Conservation (phyloP, 2,888 invertebrate genomes). For the Lamellibrachia satsuma region DNA sequence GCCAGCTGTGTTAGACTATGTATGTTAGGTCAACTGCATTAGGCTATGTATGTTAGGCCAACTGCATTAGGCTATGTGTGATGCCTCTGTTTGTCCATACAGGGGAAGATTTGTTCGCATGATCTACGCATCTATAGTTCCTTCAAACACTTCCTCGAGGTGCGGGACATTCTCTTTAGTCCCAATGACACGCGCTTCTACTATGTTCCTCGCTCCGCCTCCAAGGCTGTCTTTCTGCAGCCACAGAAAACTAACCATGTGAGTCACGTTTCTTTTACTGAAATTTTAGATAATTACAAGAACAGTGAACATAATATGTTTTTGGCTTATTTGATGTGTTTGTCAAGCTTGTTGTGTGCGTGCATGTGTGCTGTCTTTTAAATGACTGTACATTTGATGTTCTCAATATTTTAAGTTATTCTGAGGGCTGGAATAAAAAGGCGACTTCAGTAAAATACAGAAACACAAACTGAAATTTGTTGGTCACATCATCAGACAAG, state of each 20-base stretch:
- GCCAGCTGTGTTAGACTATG: not conserved
- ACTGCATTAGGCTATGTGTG: not conserved
- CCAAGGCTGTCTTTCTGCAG: conserved; percentile 17
- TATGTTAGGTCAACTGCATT: not conserved
- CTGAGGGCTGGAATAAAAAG: too few species aligned
- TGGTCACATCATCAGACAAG: too few species aligned
- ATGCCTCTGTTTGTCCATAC: conserved; percentile 29
- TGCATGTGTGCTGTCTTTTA: not conserved
- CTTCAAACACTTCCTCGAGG: conserved; percentile 82
- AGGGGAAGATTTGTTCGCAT: conserved; percentile 82
- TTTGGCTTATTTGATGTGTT: not conserved
- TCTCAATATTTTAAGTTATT: too few species aligned
- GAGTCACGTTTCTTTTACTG: not conserved
- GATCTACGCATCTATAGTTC: conserved; percentile 83
- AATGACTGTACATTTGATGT: not conserved
- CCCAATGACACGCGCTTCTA: conserved; percentile 73
- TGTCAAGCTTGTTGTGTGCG: not conserved
- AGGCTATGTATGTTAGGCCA: not conserved
- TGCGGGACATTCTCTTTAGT: conserved; percentile 74
- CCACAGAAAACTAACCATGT: conserved; percentile 17
- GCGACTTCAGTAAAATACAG: too few species aligned
- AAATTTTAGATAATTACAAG: not conserved
- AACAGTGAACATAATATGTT: not conserved
- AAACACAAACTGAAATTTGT: too few species aligned
- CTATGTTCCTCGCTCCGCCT: conserved; percentile 64